Evolutionary conservation across 2,113 vertebrate species (phyloP).

Genomic region (Ursus arctos): DNA sequence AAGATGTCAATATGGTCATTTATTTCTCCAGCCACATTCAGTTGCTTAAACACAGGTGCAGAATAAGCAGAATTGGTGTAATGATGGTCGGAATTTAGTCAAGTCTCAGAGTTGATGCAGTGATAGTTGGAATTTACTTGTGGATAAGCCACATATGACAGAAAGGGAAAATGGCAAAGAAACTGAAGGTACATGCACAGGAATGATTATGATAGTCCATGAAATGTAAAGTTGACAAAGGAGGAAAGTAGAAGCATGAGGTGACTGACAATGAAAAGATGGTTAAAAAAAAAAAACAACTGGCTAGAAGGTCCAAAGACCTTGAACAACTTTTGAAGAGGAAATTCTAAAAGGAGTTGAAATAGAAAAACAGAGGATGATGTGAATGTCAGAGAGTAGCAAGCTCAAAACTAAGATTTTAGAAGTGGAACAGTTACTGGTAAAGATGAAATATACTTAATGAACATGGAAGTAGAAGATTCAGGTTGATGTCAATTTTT

Average conservation of each 20-base stretch:
- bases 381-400: background rate
- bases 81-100: background rate
- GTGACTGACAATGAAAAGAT: background rate
- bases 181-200: background rate
- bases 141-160: background rate
- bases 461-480: background rate
- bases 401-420: slow-evolving; percentile 31
- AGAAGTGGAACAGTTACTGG: background rate
- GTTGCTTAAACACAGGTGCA: background rate
- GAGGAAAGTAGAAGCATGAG: background rate
- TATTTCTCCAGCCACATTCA: background rate
- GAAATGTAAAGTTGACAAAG: slow-evolving; percentile 15
- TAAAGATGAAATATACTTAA: slow-evolving; percentile 27
- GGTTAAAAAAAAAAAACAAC: background rate
- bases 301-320: background rate
- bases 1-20: background rate
- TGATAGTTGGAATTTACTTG: background rate
- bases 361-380: background rate
- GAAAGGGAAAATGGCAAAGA: background rate
- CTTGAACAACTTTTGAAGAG: background rate
- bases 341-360: background rate
- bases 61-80: background rate
- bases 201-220: background rate
- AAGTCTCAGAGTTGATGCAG: background rate
- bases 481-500: background rate